A percentile compares a stretch with the other conserved stretches of the same genome.
phyloP scores from a whole-genome alignment of 2,797 vertebrate genomes.

The Acipenser transmontanus region DNA sequence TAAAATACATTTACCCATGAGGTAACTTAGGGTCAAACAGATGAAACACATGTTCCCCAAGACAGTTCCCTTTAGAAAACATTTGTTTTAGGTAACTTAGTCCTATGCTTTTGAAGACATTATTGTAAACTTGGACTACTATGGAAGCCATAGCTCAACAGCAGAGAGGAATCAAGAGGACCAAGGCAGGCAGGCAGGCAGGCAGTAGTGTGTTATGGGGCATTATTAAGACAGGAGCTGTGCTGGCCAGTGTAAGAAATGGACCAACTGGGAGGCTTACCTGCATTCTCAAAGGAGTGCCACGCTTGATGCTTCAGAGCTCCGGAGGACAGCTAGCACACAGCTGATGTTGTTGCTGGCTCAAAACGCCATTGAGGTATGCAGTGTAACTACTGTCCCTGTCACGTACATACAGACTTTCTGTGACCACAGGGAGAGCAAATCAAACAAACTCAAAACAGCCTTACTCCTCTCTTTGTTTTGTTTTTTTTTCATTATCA shows the following conservation, averaged over 20 bases:
- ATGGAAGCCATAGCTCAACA: no score
- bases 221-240: constrained; percentile 2
- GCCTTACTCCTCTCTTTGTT: constrained; percentile 1
- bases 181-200: no score
- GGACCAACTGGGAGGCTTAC: background rate
- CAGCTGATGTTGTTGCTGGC: constrained; percentile 13
- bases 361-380: background rate
- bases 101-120: no score
- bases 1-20: no score
- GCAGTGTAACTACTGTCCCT: background rate
- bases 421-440: constrained; percentile 7
- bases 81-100: no score
- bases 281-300: background rate
- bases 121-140: no score
- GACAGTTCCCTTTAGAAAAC: no score
- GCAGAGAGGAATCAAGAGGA: no score
- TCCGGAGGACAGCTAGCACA: constrained; percentile 1
- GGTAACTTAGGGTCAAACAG: no score
- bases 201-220: background rate
- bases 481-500: constrained; percentile 7
- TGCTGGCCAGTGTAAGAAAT: background rate
- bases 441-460: constrained; percentile 4
- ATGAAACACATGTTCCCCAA: no score
- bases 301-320: background rate
- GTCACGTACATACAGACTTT: background rate